Evolutionary conservation across 2,888 invertebrate genomes (phyloP), one percentile per base, ranked within the genome.

Genomic region (Hirtodrosophila confusa): DNA sequence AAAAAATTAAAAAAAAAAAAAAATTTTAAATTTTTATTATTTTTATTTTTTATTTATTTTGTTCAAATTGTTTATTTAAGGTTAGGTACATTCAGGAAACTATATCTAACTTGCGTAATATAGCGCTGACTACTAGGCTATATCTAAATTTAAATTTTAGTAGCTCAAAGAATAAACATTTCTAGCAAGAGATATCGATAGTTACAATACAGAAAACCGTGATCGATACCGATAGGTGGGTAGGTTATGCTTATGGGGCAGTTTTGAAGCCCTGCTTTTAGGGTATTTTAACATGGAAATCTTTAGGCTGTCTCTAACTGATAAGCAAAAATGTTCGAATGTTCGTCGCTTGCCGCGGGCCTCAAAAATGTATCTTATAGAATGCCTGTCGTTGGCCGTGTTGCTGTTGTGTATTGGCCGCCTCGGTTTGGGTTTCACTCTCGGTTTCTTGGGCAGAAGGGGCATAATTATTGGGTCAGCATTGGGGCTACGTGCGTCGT

Each of bases 391-490:
- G 73, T 60, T 53, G 27, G 17, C 17, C 17, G 17, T 17, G 49
- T 43, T 12, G 39, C 9, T 29, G 43, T 27, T 27, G 23, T 39
- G 7, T 41, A 35, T 29, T 27, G 54, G 12, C 44, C 24, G 45
- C 39, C 47, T 43, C 39, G 60, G 51, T 48, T 48, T 64, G 64
- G 64, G 76, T 82, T 90, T 89, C 89, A 89, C 90, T 89, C 88
- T 89, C 90, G 75, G 82, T 89, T 89, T 90, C 79, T 76, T 64
- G 84, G 54, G 48, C 63, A 36, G 40, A 60, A 69, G 62, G 64
- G 66, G 67, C 69, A 77, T 89, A 89, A 89, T 89, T 89, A 89
- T 80, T 89, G 90, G 90, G 90, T 90, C 90, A 89, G 80, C 74
- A 69, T 68, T 69, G 62, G 75, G 54, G 64, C 58, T 58, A 65